phyloP scores from a whole-genome alignment of 2,888 invertebrate species.

The Amblyjoppa proteus region DNA sequence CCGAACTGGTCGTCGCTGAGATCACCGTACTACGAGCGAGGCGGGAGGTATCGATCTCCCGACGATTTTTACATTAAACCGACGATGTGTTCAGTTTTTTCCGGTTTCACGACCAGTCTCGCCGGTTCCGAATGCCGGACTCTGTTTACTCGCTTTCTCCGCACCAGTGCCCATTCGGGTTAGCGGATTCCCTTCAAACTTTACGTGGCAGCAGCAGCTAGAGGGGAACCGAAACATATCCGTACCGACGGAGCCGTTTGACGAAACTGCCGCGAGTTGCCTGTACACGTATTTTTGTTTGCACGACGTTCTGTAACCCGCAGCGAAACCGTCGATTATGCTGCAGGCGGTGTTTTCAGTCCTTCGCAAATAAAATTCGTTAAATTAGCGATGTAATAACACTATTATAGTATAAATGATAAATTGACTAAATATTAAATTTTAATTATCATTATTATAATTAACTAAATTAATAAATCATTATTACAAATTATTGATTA shows the following conservation, averaged over 20 bases:
- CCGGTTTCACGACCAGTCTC: not conserved
- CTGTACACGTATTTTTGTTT: slow-evolving; percentile 87
- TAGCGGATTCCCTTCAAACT: slow-evolving; percentile 68
- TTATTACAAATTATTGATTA: too few species aligned
- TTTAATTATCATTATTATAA: too few species aligned
- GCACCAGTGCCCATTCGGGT: slow-evolving; percentile 64
- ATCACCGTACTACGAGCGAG: not conserved
- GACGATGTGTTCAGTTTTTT: slow-evolving; percentile 12
- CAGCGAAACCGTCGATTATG: slow-evolving; percentile 79
- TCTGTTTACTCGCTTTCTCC: slow-evolving; percentile 10
- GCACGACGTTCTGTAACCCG: slow-evolving; percentile 86
- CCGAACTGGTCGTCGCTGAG: slow-evolving; percentile 35
- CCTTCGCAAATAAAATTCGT: slow-evolving; percentile 67
- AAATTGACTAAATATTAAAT: not conserved
- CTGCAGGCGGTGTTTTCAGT: slow-evolving; percentile 80
- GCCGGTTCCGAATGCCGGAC: slow-evolving; percentile 8
- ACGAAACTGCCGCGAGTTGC: slow-evolving; percentile 86
- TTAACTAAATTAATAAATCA: too few species aligned
- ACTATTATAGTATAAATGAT: not conserved
- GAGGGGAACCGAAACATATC: slow-evolving; percentile 89
- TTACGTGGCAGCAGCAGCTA: slow-evolving; percentile 90
- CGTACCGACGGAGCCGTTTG: slow-evolving; percentile 84
- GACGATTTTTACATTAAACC: slow-evolving; percentile 6
- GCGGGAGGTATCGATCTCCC: slow-evolving; percentile 25
- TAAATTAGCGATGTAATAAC: not conserved